These are phyloP conservation scores for Fragum sueziense DNA, from an alignment of 2,888 invertebrate genomes.

Conservation along the genomic window DNA sequence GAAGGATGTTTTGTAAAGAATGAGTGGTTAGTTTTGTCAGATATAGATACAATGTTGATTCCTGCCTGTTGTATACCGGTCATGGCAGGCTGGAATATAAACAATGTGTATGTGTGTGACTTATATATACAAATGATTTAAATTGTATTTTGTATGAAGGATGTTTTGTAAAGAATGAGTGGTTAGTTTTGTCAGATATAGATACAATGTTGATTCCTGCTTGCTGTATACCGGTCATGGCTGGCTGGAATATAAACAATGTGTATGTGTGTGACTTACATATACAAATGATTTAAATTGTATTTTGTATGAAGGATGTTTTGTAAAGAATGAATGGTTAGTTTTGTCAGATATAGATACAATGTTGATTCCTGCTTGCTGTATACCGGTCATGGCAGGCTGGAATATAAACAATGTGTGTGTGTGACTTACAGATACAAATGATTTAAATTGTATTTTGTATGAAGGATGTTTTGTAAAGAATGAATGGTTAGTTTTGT, in stretches of 20 bases:
- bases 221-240: constrained; percentile 45
- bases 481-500: constrained; percentile 35
- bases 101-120: too few relatives aligned
- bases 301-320: constrained; percentile 36
- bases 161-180: constrained; percentile 24
- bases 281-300: too few relatives aligned
- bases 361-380: constrained; percentile 48
- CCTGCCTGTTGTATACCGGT: constrained; percentile 49
- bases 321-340: constrained; percentile 7
- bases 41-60: constrained; percentile 51
- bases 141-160: constrained; percentile 33
- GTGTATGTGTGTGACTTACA: too few relatives aligned
- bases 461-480: constrained; percentile 28
- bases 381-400: constrained; percentile 50
- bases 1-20: too few relatives aligned
- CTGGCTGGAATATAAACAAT: constrained; percentile 47
- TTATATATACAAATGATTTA: too few relatives aligned
- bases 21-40: constrained; percentile 41
- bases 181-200: constrained; percentile 47
- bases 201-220: constrained; percentile 54
- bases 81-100: constrained; percentile 45
- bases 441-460: constrained; percentile 33
- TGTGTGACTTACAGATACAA: too few relatives aligned
- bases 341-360: constrained; percentile 54
- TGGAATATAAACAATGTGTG: too few relatives aligned